A percentile compares a stretch with the other conserved stretches of the same genome.
phyloP scores from a whole-genome alignment of 2,113 vertebrate genomes.

The Pampusana beccarii region DNA sequence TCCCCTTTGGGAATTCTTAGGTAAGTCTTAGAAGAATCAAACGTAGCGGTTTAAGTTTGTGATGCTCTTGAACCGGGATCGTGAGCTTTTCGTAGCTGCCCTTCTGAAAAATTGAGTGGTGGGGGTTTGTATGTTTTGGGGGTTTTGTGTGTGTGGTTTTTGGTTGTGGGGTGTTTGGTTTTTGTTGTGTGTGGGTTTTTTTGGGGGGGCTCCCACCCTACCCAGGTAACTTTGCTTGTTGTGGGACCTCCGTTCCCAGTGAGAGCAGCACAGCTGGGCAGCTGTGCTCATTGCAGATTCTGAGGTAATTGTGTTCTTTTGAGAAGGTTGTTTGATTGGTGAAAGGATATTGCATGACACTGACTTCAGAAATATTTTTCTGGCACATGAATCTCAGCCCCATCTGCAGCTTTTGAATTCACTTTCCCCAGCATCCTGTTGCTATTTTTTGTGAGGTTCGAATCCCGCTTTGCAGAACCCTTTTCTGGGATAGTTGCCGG shows the following conservation, averaged over 20 bases:
- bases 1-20: neutral
- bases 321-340: neutral
- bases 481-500: neutral
- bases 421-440: neutral
- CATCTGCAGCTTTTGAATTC: neutral
- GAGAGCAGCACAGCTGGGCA: neutral
- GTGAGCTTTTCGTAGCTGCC: neutral
- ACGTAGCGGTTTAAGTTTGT: neutral
- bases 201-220: neutral
- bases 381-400: neutral
- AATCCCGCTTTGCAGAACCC: neutral
- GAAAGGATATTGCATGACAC: neutral
- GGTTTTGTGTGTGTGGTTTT: too few relatives aligned
- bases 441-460: neutral
- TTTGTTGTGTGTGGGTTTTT: too few relatives aligned
- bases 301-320: neutral
- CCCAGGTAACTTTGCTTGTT: neutral
- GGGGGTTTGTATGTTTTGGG: too few relatives aligned
- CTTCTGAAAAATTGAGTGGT: neutral
- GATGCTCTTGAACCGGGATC: neutral
- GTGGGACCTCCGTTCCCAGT: neutral
- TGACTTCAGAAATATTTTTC: neutral
- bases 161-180: neutral
- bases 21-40: neutral
- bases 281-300: neutral